Percentiles rank a stretch among this genome's conserved stretches.
These are phyloP conservation scores for Andrena bucephala DNA, from an alignment of 2,888 invertebrate genomes.

Conservation along the genomic window DNA sequence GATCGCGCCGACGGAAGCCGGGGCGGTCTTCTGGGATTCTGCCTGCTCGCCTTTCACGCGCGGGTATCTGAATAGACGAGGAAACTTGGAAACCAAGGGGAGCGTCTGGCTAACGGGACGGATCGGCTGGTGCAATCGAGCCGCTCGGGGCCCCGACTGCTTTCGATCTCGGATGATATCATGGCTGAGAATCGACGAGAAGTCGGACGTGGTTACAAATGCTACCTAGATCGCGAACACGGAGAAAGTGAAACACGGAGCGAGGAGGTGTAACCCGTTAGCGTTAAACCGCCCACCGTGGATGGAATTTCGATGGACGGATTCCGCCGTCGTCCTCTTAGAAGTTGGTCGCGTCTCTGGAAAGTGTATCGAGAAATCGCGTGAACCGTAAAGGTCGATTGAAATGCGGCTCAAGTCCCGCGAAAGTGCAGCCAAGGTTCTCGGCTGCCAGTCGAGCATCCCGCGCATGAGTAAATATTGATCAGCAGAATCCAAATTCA, in stretches of 20 bases:
- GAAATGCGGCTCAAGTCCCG: slow-evolving; percentile 80
- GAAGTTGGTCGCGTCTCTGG: slow-evolving; percentile 23
- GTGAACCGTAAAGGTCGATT: slow-evolving; percentile 71
- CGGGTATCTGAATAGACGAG: too few relatives aligned
- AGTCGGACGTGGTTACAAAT: slow-evolving; percentile 2
- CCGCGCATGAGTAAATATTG: slow-evolving; percentile 29
- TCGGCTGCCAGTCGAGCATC: slow-evolving; percentile 33
- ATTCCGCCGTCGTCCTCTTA: slow-evolving; percentile 8
- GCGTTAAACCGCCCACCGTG: slow-evolving; percentile 5
- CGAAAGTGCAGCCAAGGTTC: slow-evolving; percentile 79
- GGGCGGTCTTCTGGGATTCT: slow-evolving; percentile 2
- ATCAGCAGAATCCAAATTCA: background rate
- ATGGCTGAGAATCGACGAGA: too few relatives aligned
- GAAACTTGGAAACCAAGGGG: too few relatives aligned
- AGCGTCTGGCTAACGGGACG: too few relatives aligned
- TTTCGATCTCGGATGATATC: too few relatives aligned
- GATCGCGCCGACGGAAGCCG: slow-evolving; percentile 7
- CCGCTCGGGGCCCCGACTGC: too few relatives aligned
- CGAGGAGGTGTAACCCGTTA: too few relatives aligned
- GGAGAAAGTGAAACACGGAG: slow-evolving; percentile 76
- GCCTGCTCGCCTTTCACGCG: background rate
- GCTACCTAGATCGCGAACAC: slow-evolving; percentile 52
- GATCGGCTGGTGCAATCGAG: too few relatives aligned
- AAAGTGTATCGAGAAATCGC: slow-evolving; percentile 64
- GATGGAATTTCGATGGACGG: slow-evolving; percentile 19